Evolutionary conservation across 1,140 invertebrate genomes (phyloP).

Genomic region (Venturia canescens): DNA sequence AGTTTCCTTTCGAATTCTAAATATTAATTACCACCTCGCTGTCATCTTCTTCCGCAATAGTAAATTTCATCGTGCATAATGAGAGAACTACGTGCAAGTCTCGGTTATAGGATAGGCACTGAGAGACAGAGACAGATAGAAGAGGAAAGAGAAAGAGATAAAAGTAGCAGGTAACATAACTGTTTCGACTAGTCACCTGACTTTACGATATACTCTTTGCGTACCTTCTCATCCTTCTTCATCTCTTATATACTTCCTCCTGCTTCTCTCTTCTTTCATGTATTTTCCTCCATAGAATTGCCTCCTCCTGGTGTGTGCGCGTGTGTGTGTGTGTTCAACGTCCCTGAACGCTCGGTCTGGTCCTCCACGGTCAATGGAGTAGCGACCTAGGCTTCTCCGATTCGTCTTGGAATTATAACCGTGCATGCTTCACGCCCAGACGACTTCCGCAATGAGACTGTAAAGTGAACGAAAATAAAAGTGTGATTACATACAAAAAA

Average conservation of each 20-base stretch:
- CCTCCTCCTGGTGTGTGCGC: not conserved
- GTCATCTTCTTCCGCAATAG: slow-evolving; percentile 15
- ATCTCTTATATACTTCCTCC: slow-evolving; percentile 7
- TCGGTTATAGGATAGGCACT: not conserved
- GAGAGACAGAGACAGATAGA: slow-evolving; percentile 16
- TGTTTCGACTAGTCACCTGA: slow-evolving; percentile 56
- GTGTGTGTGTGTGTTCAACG: not conserved
- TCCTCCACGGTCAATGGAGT: slow-evolving; percentile 40
- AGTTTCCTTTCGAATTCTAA: not conserved
- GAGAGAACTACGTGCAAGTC: not conserved
- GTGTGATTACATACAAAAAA: slow-evolving; percentile 25
- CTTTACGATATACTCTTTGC: slow-evolving; percentile 51
- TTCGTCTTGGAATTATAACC: slow-evolving; percentile 37
- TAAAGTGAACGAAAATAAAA: slow-evolving; percentile 32
- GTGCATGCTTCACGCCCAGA: slow-evolving; percentile 32
- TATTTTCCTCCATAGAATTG: slow-evolving; percentile 7
- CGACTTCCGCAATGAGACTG: slow-evolving; percentile 30
- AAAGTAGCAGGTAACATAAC: slow-evolving; percentile 44
- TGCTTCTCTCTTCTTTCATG: not conserved
- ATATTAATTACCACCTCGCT: not conserved
- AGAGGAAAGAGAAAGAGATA: slow-evolving; percentile 24
- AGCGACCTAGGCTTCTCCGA: slow-evolving; percentile 36
- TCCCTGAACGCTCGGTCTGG: slow-evolving; percentile 38
- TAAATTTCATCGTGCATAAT: slow-evolving; percentile 3
- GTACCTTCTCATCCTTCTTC: slow-evolving; percentile 28